A percentile compares a stretch with the other conserved stretches of the same genome.
phyloP scores from a whole-genome alignment of 2,888 invertebrate genomes.

The Syritta pipiens region DNA sequence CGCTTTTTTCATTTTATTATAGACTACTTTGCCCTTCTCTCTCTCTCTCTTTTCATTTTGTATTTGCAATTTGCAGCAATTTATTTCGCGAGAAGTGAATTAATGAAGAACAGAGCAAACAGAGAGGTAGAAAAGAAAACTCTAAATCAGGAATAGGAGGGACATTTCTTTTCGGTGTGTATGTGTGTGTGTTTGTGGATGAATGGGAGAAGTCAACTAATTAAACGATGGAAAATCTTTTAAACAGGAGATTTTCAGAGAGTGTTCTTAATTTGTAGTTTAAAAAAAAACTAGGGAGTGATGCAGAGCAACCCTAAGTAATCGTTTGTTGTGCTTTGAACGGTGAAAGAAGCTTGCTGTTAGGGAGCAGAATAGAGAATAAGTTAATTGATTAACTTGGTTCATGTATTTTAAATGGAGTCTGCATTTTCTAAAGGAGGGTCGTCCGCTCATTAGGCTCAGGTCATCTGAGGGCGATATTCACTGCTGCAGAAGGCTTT shows the following conservation, averaged over 20 bases:
- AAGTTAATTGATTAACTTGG: no score
- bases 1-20: neutral
- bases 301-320: no score
- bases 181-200: neutral
- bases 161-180: neutral
- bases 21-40: neutral
- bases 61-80: constrained; percentile 1
- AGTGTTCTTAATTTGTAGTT: constrained; percentile 1
- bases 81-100: constrained; percentile 2
- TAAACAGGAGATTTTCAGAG: neutral
- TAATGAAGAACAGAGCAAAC: neutral
- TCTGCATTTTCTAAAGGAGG: no score
- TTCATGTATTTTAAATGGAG: no score
- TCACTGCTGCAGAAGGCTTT: no score
- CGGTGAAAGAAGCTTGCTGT: neutral
- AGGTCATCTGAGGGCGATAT: no score
- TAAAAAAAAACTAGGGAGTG: neutral
- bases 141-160: neutral
- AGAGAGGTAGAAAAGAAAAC: neutral
- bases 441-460: no score
- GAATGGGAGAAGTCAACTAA: neutral
- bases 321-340: neutral
- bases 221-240: neutral
- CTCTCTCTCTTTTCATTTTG: no score
- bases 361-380: neutral